Percentiles rank a stretch among this genome's conserved stretches.
Conservation (phyloP, 2,113 vertebrate genomes). For the Ctenomys sociabilis region DNA sequence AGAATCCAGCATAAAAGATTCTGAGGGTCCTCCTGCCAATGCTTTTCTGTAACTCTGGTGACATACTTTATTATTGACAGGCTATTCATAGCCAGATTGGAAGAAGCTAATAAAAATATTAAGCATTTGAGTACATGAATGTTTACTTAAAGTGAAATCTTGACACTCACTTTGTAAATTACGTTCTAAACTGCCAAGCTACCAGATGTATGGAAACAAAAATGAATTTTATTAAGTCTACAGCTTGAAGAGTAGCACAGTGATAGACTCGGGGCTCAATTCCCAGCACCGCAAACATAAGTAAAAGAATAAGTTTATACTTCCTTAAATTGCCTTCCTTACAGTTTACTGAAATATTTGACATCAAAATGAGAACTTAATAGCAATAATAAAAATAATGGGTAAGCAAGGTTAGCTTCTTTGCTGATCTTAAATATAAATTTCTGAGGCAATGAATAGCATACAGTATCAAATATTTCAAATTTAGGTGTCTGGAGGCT, state of each 20-base stretch:
- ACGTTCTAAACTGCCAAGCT: not conserved
- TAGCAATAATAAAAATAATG: not conserved
- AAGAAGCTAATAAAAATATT: not conserved
- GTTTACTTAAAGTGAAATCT: slow-evolving; percentile 26
- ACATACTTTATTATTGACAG: not conserved
- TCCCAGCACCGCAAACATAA: not conserved
- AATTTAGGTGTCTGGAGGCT: not conserved
- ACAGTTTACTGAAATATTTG: not conserved
- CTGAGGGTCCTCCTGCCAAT: not conserved
- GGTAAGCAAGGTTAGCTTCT: not conserved
- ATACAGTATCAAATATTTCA: not conserved
- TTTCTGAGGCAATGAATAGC: not conserved
- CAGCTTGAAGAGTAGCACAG: not conserved
- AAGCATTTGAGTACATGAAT: slow-evolving; percentile 1
- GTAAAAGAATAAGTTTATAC: not conserved
- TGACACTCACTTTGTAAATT: not conserved
- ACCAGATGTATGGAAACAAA: not conserved
- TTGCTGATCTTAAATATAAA: not conserved
- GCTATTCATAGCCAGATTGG: not conserved
- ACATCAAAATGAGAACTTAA: not conserved
- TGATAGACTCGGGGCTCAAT: not conserved
- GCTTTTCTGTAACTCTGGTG: not conserved
- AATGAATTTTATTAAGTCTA: not conserved
- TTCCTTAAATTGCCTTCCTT: not conserved
- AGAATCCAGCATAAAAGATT: not conserved